These are phyloP conservation scores for Elaphurus davidianus DNA, from an alignment of 2,113 vertebrate species.

Conservation along the genomic window DNA sequence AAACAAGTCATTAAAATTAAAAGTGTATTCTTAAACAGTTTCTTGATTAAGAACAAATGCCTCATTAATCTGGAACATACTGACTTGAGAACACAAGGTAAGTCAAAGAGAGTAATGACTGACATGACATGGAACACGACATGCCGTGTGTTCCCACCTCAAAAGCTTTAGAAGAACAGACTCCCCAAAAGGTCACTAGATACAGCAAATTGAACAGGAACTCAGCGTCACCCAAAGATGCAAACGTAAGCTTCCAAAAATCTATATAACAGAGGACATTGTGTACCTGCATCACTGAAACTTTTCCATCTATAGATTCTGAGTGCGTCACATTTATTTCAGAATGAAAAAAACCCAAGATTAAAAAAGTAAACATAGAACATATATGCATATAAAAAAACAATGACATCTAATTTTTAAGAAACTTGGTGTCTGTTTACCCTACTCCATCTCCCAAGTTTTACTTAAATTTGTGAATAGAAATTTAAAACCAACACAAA, in stretches of 20 bases:
- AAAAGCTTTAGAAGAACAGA: constrained; percentile 59
- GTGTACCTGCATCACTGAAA: neutral
- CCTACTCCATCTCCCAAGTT: neutral
- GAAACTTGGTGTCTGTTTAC: neutral
- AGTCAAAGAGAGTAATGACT: constrained; percentile 79
- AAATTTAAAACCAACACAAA: neutral
- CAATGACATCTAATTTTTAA: neutral
- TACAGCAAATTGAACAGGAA: constrained; percentile 49
- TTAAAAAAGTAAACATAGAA: neutral
- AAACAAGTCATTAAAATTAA: constrained; percentile 83
- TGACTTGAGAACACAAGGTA: constrained; percentile 79
- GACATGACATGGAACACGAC: constrained; percentile 70
- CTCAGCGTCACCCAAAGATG: constrained; percentile 9
- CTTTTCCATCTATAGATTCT: neutral
- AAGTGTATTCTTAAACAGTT: constrained; percentile 83
- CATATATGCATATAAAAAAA: neutral
- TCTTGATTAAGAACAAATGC: constrained; percentile 86
- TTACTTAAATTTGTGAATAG: neutral
- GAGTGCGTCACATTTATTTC: neutral
- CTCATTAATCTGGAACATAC: constrained; percentile 84
- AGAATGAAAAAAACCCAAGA: neutral
- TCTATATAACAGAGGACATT: neutral
- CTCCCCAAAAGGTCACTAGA: constrained; percentile 63
- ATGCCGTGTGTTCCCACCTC: constrained; percentile 53
- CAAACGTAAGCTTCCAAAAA: constrained; percentile 28